phyloP scores from a whole-genome alignment of 92 coral and sea anemone species.

The Virgularia gustaviana region DNA sequence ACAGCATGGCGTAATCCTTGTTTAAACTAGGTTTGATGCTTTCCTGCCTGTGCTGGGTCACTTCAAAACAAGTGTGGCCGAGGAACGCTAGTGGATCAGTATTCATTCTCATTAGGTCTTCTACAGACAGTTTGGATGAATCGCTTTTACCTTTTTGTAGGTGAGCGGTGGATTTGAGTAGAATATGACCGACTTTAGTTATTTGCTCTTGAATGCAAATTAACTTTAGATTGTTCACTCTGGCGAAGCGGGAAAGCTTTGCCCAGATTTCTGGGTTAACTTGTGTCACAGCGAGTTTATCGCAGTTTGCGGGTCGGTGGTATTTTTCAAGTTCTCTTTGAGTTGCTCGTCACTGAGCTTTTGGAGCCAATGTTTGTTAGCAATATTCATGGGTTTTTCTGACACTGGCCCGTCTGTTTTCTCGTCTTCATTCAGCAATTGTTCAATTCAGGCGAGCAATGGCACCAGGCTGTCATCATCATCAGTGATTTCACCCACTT shows the following conservation, averaged over 20 bases:
- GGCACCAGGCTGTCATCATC: neutral
- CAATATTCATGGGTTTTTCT: slow-evolving; percentile 18
- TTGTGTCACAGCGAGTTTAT: slow-evolving; percentile 17
- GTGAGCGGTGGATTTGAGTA: neutral
- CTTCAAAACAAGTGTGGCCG: no score
- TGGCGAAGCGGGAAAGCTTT: slow-evolving; percentile 16
- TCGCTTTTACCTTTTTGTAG: neutral
- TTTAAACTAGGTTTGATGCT: no score
- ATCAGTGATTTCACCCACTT: neutral
- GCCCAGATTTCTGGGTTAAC: slow-evolving; percentile 22
- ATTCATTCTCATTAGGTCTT: slow-evolving; percentile 5
- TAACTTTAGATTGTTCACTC: neutral
- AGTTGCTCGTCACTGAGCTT: slow-evolving; percentile 28
- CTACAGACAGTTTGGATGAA: neutral
- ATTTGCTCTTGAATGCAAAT: slow-evolving; percentile 6
- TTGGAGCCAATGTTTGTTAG: slow-evolving; percentile 23
- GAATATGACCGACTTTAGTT: slow-evolving; percentile 11
- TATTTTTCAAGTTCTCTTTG: no score
- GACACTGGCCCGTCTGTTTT: slow-evolving; percentile 7
- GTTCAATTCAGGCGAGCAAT: neutral
- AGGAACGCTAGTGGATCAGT: slow-evolving; percentile 4
- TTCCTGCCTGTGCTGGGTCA: no score
- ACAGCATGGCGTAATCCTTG: no score
- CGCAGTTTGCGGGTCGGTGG: no score
- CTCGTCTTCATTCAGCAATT: neutral